A percentile compares a stretch with the other conserved stretches of the same genome.
These are phyloP conservation scores for Strigops habroptila DNA, from an alignment of 2,113 vertebrate species.

Conservation along the genomic window DNA sequence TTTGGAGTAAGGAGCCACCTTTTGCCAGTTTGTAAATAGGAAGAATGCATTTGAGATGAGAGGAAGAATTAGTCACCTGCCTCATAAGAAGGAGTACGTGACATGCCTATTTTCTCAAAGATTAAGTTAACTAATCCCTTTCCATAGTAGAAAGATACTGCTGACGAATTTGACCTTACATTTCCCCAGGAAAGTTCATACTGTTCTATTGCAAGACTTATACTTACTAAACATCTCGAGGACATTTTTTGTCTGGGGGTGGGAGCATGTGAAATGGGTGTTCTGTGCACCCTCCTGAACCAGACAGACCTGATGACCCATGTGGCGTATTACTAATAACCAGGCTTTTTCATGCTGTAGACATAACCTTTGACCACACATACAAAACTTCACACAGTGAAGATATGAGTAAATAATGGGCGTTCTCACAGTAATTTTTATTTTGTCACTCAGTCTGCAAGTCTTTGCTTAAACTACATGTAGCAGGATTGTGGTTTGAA, in stretches of 20 bases:
- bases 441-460: background rate
- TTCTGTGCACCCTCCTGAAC: background rate
- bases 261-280: background rate
- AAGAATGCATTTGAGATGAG: background rate
- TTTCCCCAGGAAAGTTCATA: background rate
- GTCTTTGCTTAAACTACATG: background rate
- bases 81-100: background rate
- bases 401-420: background rate
- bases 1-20: background rate
- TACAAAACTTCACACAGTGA: background rate
- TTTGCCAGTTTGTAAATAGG: background rate
- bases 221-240: background rate
- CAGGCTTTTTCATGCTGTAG: background rate
- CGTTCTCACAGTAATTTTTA: background rate
- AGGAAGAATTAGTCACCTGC: background rate
- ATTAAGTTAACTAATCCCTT: background rate
- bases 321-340: background rate
- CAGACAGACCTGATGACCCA: fast-evolving
- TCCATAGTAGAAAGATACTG: background rate
- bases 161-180: background rate
- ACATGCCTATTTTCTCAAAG: background rate
- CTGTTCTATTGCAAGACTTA: background rate
- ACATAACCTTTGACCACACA: background rate
- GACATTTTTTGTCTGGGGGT: background rate
- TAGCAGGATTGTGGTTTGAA: background rate